Percentiles rank a stretch among this genome's conserved stretches.
These are phyloP conservation scores for Calypte anna DNA, from an alignment of 2,113 vertebrate species.

Conservation along the genomic window DNA sequence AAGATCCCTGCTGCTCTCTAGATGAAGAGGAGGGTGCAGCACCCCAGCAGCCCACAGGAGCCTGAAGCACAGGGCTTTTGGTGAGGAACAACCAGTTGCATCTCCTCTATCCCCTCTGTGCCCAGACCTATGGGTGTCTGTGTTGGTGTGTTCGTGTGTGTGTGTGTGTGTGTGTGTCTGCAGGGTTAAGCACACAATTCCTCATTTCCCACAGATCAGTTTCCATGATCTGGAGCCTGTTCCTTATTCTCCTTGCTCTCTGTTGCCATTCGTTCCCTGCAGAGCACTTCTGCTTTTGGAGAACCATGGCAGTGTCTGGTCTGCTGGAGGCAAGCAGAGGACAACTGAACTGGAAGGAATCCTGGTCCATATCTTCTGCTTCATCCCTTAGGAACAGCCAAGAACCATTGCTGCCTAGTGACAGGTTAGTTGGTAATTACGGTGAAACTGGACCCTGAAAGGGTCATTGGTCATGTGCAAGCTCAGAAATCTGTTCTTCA, in stretches of 20 bases:
- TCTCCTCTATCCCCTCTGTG: fast-evolving
- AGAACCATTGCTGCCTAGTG: not conserved
- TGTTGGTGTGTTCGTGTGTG: too few relatives aligned
- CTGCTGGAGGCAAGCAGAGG: not conserved
- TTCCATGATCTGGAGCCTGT: not conserved
- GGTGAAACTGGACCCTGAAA: not conserved
- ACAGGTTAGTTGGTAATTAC: not conserved
- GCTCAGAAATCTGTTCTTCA: not conserved
- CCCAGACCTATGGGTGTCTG: not conserved
- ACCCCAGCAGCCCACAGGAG: not conserved
- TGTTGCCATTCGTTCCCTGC: not conserved
- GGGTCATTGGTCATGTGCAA: not conserved
- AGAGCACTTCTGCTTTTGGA: not conserved
- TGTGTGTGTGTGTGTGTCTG: not conserved
- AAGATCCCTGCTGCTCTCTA: constrained; percentile 28
- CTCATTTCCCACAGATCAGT: not conserved
- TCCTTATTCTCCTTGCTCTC: not conserved
- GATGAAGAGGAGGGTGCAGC: not conserved
- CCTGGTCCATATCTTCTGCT: not conserved
- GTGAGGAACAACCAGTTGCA: not conserved
- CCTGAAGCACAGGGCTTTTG: not conserved
- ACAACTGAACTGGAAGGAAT: not conserved
- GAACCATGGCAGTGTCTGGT: not conserved
- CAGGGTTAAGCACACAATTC: not conserved
- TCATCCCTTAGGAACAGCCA: not conserved